Evolutionary conservation across 2,797 vertebrate species (phyloP), one percentile per base, ranked within the genome.

Genomic region (Coregonus sp.): DNA sequence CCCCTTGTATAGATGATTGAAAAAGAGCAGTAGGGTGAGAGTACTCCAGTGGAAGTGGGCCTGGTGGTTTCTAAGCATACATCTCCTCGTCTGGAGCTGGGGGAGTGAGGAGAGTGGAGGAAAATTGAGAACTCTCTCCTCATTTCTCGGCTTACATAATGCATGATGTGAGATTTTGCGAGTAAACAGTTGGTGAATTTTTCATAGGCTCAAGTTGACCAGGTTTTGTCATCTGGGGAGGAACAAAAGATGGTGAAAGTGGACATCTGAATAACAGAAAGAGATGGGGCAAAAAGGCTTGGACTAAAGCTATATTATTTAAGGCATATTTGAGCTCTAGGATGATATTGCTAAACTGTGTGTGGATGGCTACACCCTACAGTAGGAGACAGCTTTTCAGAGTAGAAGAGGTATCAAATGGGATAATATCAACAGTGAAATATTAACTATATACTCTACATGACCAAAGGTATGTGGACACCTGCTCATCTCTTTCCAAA

Each of bases 161-260:
- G 80, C 76, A 84, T 87, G 82, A 70, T 18, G 54, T 70, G 76
- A 81, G 79, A 82, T 84, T 81, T 81, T 81, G 79, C 3, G 54
- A 51, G 81, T 81, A 82, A 83, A 86, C 83, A 77, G 63, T 56
- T 80, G 69, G 70, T 83, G 78, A 86, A 83, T 86, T 85, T 87
- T 86, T 87, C 74, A 87, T 86, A 68, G 78, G 73, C 78, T 75
- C 73, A 76, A 78, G 68, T 68, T 75, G 76, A 82, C 70, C 54
- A 29, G 37, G 74, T 73, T 75, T 63, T 75, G 78, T 82, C 77
- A 80, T 82, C 69, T 66, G 80, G 50, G 73, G n/a, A 76, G 18
- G 20, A 82, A 82, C 54, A 74, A 76, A 82, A 59, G 52, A 72
- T 74, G 70, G 76, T 82, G 40, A 77, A 78, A 33, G 75, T 76